These are phyloP conservation scores for Lutraria rhynchaena DNA, from an alignment of 1,140 invertebrate genomes.

Conservation along the genomic window DNA sequence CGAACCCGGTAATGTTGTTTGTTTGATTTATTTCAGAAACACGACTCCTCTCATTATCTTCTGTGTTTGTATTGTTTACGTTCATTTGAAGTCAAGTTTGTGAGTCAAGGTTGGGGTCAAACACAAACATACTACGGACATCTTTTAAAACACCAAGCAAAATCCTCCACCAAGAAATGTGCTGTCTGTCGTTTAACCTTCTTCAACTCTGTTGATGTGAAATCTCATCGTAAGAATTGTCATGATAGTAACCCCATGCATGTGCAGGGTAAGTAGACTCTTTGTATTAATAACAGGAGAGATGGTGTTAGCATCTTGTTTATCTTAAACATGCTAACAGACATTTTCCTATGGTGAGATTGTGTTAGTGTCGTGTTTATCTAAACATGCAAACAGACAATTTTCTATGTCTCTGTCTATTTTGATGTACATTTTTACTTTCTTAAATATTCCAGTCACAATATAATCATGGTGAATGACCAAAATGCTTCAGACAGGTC, in stretches of 20 bases:
- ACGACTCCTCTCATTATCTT: slow-evolving; percentile 76
- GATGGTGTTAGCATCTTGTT: no score
- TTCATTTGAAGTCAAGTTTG: slow-evolving; percentile 77
- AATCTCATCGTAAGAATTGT: slow-evolving; percentile 72
- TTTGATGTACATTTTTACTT: no score
- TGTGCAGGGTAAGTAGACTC: slow-evolving; percentile 63
- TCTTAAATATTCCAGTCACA: no score
- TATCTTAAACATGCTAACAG: no score
- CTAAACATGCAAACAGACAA: no score
- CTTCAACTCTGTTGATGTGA: slow-evolving; percentile 75
- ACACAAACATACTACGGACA: slow-evolving; percentile 80
- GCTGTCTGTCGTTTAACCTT: slow-evolving; percentile 76
- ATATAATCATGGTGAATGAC: no score
- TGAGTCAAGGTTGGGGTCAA: slow-evolving; percentile 78
- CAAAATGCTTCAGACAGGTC: no score
- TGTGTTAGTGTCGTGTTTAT: no score
- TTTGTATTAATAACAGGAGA: no score
- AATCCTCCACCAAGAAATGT: slow-evolving; percentile 76
- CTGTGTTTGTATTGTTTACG: slow-evolving; percentile 80
- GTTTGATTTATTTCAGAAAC: slow-evolving; percentile 72
- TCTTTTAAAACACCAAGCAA: slow-evolving; percentile 78
- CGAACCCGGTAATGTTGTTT: no score
- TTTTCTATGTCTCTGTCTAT: no score
- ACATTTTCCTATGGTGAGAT: no score
- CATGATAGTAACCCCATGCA: slow-evolving; percentile 70